Conservation (phyloP, 1,140 invertebrate genomes). For the Teleogryllus occipitalis region DNA sequence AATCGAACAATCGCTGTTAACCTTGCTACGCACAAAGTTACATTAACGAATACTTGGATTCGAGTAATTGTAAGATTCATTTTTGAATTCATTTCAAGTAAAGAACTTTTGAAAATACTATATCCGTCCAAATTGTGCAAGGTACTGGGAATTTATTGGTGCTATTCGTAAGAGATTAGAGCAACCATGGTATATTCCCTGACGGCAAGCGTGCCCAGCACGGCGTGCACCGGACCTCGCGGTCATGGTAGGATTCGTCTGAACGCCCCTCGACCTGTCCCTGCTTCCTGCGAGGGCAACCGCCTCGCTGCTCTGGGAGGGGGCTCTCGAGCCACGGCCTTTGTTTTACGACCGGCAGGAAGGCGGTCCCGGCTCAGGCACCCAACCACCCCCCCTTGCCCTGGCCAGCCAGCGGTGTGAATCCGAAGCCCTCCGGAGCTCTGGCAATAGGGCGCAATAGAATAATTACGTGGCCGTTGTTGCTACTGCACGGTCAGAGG, state of each 20-base stretch:
- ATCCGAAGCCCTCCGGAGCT: neutral
- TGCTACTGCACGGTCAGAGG: neutral
- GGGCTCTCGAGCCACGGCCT: neutral
- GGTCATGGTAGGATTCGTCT: neutral
- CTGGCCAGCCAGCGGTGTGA: slow-evolving; percentile 6
- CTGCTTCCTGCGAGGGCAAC: neutral
- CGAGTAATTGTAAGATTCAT: no score
- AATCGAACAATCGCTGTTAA: no score
- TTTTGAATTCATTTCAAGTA: no score
- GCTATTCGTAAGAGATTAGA: no score
- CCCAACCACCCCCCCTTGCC: neutral
- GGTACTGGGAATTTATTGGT: no score
- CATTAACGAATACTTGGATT: no score
- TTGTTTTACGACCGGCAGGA: neutral
- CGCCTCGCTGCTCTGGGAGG: neutral
- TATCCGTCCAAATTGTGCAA: no score
- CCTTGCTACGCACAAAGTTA: no score
- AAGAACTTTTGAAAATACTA: no score
- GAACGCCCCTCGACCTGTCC: slow-evolving; percentile 2
- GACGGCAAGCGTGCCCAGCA: no score
- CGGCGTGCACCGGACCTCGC: neutral
- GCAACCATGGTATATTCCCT: no score
- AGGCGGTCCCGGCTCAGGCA: neutral
- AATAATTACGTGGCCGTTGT: neutral
- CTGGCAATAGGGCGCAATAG: neutral